Evolutionary conservation across 2,113 vertebrate species (phyloP).

Genomic region (Malurus alboscapulatus): DNA sequence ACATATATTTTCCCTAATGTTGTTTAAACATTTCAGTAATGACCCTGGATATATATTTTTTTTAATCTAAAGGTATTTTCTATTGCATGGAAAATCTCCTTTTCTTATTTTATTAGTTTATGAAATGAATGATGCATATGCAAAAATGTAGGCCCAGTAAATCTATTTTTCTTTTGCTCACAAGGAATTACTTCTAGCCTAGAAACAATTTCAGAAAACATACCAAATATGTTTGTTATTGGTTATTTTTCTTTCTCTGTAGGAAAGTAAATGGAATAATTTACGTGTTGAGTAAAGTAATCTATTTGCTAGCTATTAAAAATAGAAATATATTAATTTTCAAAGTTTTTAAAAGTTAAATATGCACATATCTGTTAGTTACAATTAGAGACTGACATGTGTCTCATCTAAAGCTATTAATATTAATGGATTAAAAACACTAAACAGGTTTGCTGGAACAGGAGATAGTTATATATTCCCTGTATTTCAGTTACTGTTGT

Average conservation of each 20-base stretch:
- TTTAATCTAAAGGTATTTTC: not conserved
- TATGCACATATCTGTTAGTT: not conserved
- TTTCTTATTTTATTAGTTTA: not conserved
- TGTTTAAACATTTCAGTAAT: not conserved
- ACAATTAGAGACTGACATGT: not conserved
- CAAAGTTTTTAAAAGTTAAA: not conserved
- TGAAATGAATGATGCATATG: fast-evolving
- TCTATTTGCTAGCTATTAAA: not conserved
- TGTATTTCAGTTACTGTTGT: not conserved
- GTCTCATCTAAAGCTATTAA: not conserved
- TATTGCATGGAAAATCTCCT: not conserved
- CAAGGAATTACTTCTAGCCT: not conserved
- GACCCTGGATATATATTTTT: not conserved
- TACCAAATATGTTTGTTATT: not conserved
- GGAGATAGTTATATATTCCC: not conserved
- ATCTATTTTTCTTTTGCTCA: not conserved
- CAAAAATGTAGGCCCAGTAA: not conserved
- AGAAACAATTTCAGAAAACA: not conserved
- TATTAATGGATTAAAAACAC: not conserved
- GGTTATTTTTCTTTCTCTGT: not conserved
- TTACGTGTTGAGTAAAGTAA: not conserved
- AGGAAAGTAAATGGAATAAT: not conserved
- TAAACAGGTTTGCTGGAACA: not conserved
- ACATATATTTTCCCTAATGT: not conserved
- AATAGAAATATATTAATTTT: not conserved